These are phyloP conservation scores for Eutrigla gurnardus DNA, from an alignment of 2,797 vertebrate species.

Conservation along the genomic window DNA sequence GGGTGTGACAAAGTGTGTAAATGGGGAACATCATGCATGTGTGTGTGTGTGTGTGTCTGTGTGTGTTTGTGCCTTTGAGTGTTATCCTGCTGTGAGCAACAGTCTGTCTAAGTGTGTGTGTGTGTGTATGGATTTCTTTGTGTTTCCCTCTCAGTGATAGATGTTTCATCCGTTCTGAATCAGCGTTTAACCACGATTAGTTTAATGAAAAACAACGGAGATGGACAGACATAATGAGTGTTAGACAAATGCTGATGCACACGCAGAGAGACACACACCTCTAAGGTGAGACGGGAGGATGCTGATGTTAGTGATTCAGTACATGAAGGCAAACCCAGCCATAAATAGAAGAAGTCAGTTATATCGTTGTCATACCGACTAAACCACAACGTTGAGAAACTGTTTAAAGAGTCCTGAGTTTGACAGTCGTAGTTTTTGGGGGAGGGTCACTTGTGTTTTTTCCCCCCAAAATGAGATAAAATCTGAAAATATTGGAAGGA, in stretches of 20 bases:
- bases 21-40: conserved; percentile 23
- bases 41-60: neutral
- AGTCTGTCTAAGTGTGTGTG: conserved; percentile 43
- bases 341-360: conserved; percentile 11
- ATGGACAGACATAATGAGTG: conserved; percentile 66
- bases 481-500: conserved; percentile 27
- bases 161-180: conserved; percentile 70
- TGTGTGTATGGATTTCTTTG: conserved; percentile 62
- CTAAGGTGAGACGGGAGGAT: conserved; percentile 3
- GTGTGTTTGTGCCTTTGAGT: conserved; percentile 24
- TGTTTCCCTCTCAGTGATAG: conserved; percentile 68
- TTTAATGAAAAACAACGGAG: conserved; percentile 77
- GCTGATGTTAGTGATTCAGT: conserved; percentile 17
- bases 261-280: conserved; percentile 38
- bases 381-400: neutral
- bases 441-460: neutral
- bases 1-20: conserved; percentile 16
- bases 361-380: neutral
- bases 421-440: neutral
- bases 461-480: conserved; percentile 10
- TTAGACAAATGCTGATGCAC: conserved; percentile 36
- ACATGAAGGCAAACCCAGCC: conserved; percentile 13
- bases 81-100: conserved; percentile 16
- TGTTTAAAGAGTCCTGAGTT: neutral
- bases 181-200: conserved; percentile 78